Evolutionary conservation across 2,797 vertebrate genomes (phyloP).

Genomic region (Galagoides demidoff): DNA sequence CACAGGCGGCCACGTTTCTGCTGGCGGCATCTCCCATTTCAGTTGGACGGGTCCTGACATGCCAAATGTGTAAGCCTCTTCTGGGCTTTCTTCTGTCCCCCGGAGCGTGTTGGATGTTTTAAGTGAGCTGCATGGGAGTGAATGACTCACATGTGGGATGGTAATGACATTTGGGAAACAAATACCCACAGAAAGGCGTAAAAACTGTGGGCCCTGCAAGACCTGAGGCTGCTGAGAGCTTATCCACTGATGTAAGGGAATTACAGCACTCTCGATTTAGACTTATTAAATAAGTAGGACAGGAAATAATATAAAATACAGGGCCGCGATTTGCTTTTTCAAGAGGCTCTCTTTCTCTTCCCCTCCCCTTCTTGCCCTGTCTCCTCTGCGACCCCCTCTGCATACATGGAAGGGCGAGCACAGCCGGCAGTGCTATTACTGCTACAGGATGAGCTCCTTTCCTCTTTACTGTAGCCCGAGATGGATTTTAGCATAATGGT

Average conservation of each 20-base stretch:
- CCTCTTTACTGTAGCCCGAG: conserved; percentile 1
- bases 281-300: conserved; percentile 57
- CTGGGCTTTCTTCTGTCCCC: conserved; percentile 19
- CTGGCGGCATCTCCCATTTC: not conserved
- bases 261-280: conserved; percentile 64
- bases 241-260: conserved; percentile 36
- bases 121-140: conserved; percentile 70
- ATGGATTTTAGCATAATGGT: conserved; percentile 51
- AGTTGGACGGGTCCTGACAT: not conserved
- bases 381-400: not conserved
- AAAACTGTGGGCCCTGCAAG: not conserved
- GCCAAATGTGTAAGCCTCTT: conserved; percentile 33
- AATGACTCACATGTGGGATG: conserved; percentile 68
- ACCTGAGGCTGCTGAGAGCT: conserved; percentile 22
- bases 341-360: conserved; percentile 14
- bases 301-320: conserved; percentile 65
- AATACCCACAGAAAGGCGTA: conserved; percentile 55
- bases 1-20: not conserved
- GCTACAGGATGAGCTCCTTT: not conserved
- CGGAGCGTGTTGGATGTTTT: conserved; percentile 32
- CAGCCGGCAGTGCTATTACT: conserved; percentile 17
- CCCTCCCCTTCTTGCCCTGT: not conserved
- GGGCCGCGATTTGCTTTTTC: conserved; percentile 38
- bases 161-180: conserved; percentile 70
- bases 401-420: not conserved